These are phyloP conservation scores for Onthophagus taurus DNA, from an alignment of 1,140 invertebrate genomes.

Conservation along the genomic window DNA sequence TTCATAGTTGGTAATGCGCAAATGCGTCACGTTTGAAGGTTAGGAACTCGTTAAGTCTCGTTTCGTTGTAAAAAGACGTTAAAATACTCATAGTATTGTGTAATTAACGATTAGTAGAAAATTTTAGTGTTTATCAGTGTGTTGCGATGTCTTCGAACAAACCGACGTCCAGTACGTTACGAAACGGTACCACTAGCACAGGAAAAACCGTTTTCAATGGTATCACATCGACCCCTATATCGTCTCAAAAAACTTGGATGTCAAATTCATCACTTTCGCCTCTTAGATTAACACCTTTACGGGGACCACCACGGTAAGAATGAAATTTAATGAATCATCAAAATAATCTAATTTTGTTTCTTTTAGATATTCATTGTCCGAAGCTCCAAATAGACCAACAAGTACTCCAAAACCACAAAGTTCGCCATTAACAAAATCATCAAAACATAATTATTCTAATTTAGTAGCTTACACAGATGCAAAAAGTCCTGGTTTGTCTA, in stretches of 20 bases:
- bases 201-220: conserved; percentile 3
- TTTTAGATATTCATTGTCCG: conserved; percentile 26
- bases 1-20: too few relatives aligned
- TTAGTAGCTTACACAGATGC: conserved; percentile 37
- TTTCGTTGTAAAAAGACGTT: too few relatives aligned
- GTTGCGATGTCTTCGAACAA: not conserved
- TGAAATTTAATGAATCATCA: not conserved
- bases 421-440: conserved; percentile 7
- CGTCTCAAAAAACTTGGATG: not conserved
- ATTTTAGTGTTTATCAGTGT: too few relatives aligned
- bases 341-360: not conserved
- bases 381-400: conserved; percentile 4
- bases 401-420: conserved; percentile 9
- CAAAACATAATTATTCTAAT: conserved; percentile 1
- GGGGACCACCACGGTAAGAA: conserved; percentile 8
- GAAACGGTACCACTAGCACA: conserved; percentile 1
- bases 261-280: conserved; percentile 2
- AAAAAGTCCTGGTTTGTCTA: conserved; percentile 39
- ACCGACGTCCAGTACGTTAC: not conserved
- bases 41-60: too few relatives aligned
- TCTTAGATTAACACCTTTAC: conserved; percentile 2
- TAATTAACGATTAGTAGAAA: too few relatives aligned
- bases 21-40: too few relatives aligned
- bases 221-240: conserved; percentile 6
- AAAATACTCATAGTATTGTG: too few relatives aligned